These are phyloP conservation scores for Gymnocephalus cernua DNA, from an alignment of 2,113 vertebrate species.

Conservation along the genomic window DNA sequence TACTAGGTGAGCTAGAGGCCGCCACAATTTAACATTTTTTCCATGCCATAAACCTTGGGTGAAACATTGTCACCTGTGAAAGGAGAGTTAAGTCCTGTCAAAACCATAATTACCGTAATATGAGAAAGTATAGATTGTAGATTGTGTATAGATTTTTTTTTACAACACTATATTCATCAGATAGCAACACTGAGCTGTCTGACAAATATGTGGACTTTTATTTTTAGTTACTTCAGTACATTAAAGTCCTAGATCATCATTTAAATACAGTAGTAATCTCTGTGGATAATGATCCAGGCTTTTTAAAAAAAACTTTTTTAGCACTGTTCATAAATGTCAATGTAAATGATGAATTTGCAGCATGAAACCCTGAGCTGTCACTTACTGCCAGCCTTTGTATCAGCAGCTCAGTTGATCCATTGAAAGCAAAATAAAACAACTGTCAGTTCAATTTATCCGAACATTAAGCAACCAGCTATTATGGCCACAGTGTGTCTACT, in stretches of 20 bases:
- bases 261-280: neutral
- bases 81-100: neutral
- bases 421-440: conserved; percentile 16
- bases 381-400: neutral
- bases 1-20: too few species aligned
- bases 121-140: neutral
- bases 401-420: neutral
- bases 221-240: neutral
- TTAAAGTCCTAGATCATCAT: neutral
- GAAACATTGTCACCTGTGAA: neutral
- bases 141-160: too few species aligned
- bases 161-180: neutral
- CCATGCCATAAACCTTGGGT: neutral
- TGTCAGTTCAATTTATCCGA: conserved; percentile 2
- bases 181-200: neutral
- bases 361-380: neutral
- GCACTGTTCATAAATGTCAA: neutral
- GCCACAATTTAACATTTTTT: too few species aligned
- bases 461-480: neutral
- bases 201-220: neutral
- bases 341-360: neutral
- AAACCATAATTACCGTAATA: neutral
- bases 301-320: neutral
- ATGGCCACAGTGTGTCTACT: neutral
- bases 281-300: neutral